Base-by-base conservation (phyloP, 2,797 vertebrate species). In the Poeciliopsis infans region DNA sequence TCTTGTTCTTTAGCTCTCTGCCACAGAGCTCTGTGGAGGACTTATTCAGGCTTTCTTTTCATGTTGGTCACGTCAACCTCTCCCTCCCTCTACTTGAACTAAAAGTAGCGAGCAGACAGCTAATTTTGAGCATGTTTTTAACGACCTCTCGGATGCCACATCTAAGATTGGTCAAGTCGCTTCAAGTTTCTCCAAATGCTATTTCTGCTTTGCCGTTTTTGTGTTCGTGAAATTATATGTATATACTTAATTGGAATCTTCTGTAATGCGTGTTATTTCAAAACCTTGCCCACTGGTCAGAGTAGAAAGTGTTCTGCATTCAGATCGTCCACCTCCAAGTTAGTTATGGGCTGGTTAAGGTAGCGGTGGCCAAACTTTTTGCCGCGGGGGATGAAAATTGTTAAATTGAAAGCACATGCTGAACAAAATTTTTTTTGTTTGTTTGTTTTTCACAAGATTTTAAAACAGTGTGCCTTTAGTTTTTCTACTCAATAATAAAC, bases 141-240 rank as follows among this genome's bases (percentile, higher is more conserved):
- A 76, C 53, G 85, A 80, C 43, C 55, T 49, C 36, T 84, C 75
- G 41, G 75, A 82, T 41, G 41, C 33, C 73, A 84, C 79, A 85
- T 83, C 53, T 78, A 81, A 88, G 57, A 68, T 5, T 10, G 61
- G 76, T 8, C 57, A 41, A 55, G 46, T 47, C 25, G 68, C 81
- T 84, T 43, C 83, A 51, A 12, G 5, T 43, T 39, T 55, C 79
- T 88, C 87, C 46, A 85, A 31, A 33, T 23, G 49, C 85, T 88
- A 86, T 92, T 90, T 75, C 79, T 85, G 87, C 80, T 71, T 86
- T 79, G 78, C 77, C 57, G 81, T 59, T 55, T 25, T 73, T 85
- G 75, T 82, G 77, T 73, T 57, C 79, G 68, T 43, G 46, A 10
- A 77, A 47, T 5, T 72, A 61, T 7, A 51, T 20, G 3, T 47